Percentiles rank a stretch among this genome's conserved stretches.
Conservation (phyloP, 1,140 invertebrate species). For the Nasonia giraulti region DNA sequence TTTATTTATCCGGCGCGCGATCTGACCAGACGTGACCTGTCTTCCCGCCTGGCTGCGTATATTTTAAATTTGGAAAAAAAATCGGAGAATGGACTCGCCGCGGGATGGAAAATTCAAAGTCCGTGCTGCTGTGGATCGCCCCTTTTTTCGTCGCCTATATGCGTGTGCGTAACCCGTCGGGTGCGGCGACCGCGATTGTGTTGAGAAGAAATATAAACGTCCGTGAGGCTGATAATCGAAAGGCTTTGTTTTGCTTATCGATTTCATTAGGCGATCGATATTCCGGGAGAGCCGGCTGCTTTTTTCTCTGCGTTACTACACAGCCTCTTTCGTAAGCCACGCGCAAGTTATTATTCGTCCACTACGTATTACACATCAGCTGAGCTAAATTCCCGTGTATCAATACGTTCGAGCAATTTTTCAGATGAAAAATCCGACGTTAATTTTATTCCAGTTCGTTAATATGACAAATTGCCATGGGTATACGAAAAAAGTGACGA, state of each 20-base stretch:
- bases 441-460: conserved; percentile 29
- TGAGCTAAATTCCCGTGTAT: background rate
- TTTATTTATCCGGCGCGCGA: conserved; percentile 67
- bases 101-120: conserved; percentile 11
- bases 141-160: background rate
- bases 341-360: background rate
- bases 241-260: conserved; percentile 26
- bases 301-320: background rate
- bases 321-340: conserved; percentile 1
- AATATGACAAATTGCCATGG: background rate
- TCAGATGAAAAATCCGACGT: background rate
- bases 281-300: background rate
- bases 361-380: too few relatives aligned
- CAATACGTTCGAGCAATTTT: background rate
- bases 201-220: conserved; percentile 35
- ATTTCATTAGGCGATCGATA: conserved; percentile 18
- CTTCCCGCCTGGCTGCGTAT: conserved; percentile 8
- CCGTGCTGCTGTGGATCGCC: background rate
- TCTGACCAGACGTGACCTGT: conserved; percentile 60
- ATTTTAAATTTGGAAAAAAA: conserved; percentile 36
- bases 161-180: background rate
- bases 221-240: conserved; percentile 7
- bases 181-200: conserved; percentile 1
- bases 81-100: background rate
- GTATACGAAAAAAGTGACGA: background rate